Evolutionary conservation across 2,113 vertebrate species (phyloP).

Genomic region (Oncorhynchus nerka): DNA sequence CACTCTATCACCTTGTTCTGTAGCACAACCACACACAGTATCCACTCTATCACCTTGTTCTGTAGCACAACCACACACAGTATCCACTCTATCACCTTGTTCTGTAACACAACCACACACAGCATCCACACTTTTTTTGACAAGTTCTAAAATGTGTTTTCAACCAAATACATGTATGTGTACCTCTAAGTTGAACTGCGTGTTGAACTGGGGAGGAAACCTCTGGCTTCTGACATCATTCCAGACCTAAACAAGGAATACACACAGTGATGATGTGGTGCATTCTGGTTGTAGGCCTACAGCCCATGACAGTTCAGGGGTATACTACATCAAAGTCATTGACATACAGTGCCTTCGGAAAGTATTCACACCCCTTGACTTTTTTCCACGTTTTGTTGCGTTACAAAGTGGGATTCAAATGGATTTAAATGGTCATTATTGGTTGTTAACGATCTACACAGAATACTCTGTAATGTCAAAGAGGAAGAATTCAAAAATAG

Average conservation of each 20-base stretch:
- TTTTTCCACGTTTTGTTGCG: too few relatives aligned
- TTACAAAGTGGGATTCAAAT: too few relatives aligned
- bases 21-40: conserved; percentile 47
- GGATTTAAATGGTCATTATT: too few relatives aligned
- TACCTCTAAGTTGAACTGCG: conserved; percentile 57
- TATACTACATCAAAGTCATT: not conserved
- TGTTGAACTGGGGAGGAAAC: conserved; percentile 48
- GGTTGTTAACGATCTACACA: too few relatives aligned
- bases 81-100: too few relatives aligned
- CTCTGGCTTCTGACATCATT: not conserved
- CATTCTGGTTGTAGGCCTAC: not conserved
- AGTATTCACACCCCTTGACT: too few relatives aligned
- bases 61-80: conserved; percentile 32
- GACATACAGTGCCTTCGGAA: not conserved
- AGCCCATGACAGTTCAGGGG: not conserved
- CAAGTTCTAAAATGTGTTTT: not conserved
- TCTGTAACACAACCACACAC: too few relatives aligned
- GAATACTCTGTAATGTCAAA: too few relatives aligned
- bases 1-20: conserved; percentile 52
- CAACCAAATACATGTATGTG: not conserved
- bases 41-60: conserved; percentile 49
- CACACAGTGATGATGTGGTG: not conserved
- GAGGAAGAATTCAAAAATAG: too few relatives aligned
- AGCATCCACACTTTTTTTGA: too few relatives aligned
- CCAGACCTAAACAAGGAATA: conserved; percentile 46